These are phyloP conservation scores for Orgyia antiqua DNA, from an alignment of 2,888 invertebrate species.

Conservation along the genomic window DNA sequence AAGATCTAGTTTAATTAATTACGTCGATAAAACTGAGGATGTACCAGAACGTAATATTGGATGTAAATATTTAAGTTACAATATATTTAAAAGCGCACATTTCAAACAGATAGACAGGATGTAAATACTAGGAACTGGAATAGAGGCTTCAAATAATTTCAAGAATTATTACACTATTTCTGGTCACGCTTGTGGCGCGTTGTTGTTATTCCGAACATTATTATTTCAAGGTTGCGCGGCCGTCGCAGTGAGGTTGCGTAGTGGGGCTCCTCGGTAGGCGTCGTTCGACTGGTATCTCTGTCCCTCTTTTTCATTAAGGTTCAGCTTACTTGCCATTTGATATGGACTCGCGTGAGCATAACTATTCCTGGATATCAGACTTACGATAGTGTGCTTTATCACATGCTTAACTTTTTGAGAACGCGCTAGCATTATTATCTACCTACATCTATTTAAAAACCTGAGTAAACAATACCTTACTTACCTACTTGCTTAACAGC, in stretches of 20 bases:
- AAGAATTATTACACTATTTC: slow-evolving; percentile 71
- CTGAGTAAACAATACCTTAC: slow-evolving; percentile 35
- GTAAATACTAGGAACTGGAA: slow-evolving; percentile 43
- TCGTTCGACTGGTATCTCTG: slow-evolving; percentile 67
- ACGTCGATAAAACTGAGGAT: slow-evolving; percentile 8
- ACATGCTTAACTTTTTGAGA: slow-evolving; percentile 42
- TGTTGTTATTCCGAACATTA: slow-evolving; percentile 78
- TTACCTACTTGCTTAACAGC: slow-evolving; percentile 29
- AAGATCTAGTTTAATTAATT: slow-evolving; percentile 2
- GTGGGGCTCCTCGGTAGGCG: slow-evolving; percentile 77
- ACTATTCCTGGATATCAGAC: slow-evolving; percentile 54
- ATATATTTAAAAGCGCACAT: slow-evolving; percentile 1
- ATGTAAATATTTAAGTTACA: background rate
- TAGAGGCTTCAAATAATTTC: slow-evolving; percentile 54
- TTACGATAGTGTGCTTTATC: slow-evolving; percentile 43
- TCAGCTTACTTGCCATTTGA: slow-evolving; percentile 66
- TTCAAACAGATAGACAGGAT: slow-evolving; percentile 38
- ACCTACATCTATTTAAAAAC: slow-evolving; percentile 27
- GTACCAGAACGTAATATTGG: too few relatives aligned
- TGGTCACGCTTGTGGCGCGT: slow-evolving; percentile 76
- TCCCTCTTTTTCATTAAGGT: slow-evolving; percentile 70
- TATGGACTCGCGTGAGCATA: slow-evolving; percentile 55
- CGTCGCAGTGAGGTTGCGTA: slow-evolving; percentile 76
- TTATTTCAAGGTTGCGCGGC: slow-evolving; percentile 78
- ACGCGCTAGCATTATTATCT: slow-evolving; percentile 19